Base-by-base conservation (phyloP, 2,113 vertebrate species). In the Aptenodytes patagonicus region DNA sequence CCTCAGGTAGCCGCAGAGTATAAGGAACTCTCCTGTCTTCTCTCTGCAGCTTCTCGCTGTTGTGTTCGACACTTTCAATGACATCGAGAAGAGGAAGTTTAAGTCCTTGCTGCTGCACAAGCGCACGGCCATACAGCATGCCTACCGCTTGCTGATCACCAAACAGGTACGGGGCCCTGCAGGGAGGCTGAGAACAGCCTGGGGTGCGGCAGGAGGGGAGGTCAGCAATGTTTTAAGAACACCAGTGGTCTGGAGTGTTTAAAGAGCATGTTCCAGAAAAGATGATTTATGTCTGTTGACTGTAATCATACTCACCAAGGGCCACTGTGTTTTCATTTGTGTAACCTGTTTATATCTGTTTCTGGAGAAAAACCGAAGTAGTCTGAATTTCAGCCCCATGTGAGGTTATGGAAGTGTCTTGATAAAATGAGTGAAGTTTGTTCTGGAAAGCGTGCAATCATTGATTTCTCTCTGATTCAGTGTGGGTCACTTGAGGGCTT, bases 21-120 rank as follows among this genome's bases (percentile, higher is more conserved):
- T 17, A 15, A 36, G 16, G 38, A 13, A 73, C 29, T 31, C 28
- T n/a, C 18, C 58, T 51, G 11, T 84, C 55, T 92, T 77, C 21
- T 76, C 51, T 79, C 83, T 49, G 11, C 81, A 99, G 99, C 99
- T 99, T 55, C 98, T 99, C 55, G 99, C 99, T 1, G 99, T 99
- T 14, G 99, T 99, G 81, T 99, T 99, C 5, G 99, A 99, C 96
- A 99, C 99, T 7, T 99, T 99, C 96, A 99, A 99, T 20, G 99
- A 99, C 54, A 99, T 99, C 0, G 99, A 99, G 97, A 99, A 99
- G 97, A 99, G 98, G 98, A 99, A 99, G 97, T 99, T 99, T 93
- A 99, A 99, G 97, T 99, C 99, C 19, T 96, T 99, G 91, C 97
- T 99, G 93, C 98, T 99, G 91, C 99, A 99, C 96, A 99, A 99